Evolutionary conservation across 1,140 invertebrate genomes (phyloP), one percentile per base, ranked within the genome.

Genomic region (Conus betulinus): DNA sequence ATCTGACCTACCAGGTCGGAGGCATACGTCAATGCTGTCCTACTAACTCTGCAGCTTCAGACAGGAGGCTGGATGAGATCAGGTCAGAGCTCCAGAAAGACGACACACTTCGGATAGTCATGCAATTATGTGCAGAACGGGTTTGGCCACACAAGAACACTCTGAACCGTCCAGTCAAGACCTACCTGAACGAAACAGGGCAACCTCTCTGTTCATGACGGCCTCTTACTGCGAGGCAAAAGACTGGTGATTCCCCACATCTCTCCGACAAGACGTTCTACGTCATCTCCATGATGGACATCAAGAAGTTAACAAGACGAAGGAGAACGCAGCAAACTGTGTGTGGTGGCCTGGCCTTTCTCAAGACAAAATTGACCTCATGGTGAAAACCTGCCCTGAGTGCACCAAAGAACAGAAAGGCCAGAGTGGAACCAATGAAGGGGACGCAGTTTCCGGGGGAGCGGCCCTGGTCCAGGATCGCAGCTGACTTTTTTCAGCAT

Each of bases 201-300:
- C 6, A 52, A 81, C 25, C 27, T 81, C 4, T 81, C 79, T 11
- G 10, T 51, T 4, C 11, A 51, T 39, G 52, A 81, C n/a, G 27
- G 79, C 25, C 60, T 63, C 7, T 17, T 51, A 39, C 27, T 81
- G 23, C 15, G 27, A 15, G 27, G 27, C 23, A 81, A 81, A 17
- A 55, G 79, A 3, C 89, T 91, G 15, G 88, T 89, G 8, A 88
- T 91, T 23, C n/a, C 91, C 90, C 25, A 55, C 87, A 57, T 27
- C 27, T 4, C 27, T 87, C 23, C 74, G 87, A 74, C 3, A 39
- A 15, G 79, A 87, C 27, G 60, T 88, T 10, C 82, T 91, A 5
- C 20, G n/a, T 3, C 57, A 52, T 13, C n/a, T n/a, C n/a, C 87
- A 90, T 86, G 88, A 90, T 17, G 82, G 88, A 57, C 90, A 90